Evolutionary conservation across 2,888 invertebrate species (phyloP), one percentile per base, ranked within the genome.

Genomic region (Sphinx pinastri): DNA sequence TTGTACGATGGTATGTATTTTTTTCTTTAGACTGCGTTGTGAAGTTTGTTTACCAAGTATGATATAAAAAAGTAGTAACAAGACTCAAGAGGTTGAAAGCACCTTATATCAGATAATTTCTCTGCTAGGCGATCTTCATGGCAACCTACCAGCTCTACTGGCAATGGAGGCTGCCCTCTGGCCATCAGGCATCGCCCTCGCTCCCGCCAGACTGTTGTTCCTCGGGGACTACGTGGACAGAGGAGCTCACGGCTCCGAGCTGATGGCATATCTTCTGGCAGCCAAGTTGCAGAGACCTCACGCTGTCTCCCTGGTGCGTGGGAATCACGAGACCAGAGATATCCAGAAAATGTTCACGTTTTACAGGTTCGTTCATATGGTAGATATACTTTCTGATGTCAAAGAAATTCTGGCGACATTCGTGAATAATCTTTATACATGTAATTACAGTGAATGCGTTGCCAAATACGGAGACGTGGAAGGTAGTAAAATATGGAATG

Each of bases 161-260:
- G 93, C 95, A 67, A 96, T 97, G 90, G 97, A 97, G 86, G 93
- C 95, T 72, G 94, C 95, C 0, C 88, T 97, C 14, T 97, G 97
- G 97, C 93, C 96, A 19, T 89, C 95, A 71, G 96, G 97, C 0
- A 94, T 96, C 0, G 91, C 95, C 10, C 88, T 97, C 60, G 94
- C 95, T 12, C 96, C 97, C 0, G 95, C 95, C 6, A 94, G 93
- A 19, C 89, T 97, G 71, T 90, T 97, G 10, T 97, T 97, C 86
- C 94, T 97, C 0, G 97, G 97, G 0, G 97, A 97, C 88, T 97
- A 95, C 85, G 97, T 97, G 31, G 97, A 97, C 87, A 92, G 97
- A 73, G 97, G 97, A 1, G 89, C 94, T 16, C 94, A 94, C 83
- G 95, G 97, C 72, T 81, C 96, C 0, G 97, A 97, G 90, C 95